Conservation (phyloP, 2,113 vertebrate genomes). For the Tamias sibiricus region DNA sequence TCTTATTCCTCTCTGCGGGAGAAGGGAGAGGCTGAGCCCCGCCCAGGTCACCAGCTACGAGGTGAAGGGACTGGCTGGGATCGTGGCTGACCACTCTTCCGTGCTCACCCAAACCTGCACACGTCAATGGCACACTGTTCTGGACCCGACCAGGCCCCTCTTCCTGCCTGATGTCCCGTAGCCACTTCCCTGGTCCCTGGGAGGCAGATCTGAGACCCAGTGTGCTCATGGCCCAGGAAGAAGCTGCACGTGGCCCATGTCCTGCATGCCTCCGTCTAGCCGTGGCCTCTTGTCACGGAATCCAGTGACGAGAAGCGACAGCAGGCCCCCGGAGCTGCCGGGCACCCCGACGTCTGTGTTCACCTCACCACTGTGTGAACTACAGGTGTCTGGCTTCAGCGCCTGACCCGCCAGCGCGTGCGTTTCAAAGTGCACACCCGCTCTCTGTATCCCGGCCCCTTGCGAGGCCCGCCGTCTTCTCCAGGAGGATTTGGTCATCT, state of each 20-base stretch:
- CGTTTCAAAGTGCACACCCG: rapidly evolving
- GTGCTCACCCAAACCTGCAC: rapidly evolving
- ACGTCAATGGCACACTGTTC: rapidly evolving
- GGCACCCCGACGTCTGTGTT: rapidly evolving
- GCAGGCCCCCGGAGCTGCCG: rapidly evolving
- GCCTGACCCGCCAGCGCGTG: rapidly evolving
- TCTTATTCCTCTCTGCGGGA: not conserved
- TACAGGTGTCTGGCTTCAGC: no score
- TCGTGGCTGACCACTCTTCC: rapidly evolving
- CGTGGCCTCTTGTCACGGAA: no score
- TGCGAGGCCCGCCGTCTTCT: not conserved
- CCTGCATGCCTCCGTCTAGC: rapidly evolving
- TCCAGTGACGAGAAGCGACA: rapidly evolving
- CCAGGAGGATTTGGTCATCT: no score
- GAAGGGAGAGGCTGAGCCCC: not conserved
- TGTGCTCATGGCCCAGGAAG: rapidly evolving
- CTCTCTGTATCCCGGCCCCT: not conserved
- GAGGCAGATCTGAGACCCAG: not conserved
- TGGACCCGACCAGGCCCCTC: no score
- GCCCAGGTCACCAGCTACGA: not conserved
- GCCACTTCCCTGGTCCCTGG: rapidly evolving
- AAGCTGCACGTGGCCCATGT: rapidly evolving
- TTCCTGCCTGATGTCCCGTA: not conserved
- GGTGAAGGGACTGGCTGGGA: rapidly evolving
- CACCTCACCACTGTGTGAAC: rapidly evolving